These are phyloP conservation scores for Sinelater perroti DNA, from an alignment of 2,888 invertebrate species.

Conservation along the genomic window DNA sequence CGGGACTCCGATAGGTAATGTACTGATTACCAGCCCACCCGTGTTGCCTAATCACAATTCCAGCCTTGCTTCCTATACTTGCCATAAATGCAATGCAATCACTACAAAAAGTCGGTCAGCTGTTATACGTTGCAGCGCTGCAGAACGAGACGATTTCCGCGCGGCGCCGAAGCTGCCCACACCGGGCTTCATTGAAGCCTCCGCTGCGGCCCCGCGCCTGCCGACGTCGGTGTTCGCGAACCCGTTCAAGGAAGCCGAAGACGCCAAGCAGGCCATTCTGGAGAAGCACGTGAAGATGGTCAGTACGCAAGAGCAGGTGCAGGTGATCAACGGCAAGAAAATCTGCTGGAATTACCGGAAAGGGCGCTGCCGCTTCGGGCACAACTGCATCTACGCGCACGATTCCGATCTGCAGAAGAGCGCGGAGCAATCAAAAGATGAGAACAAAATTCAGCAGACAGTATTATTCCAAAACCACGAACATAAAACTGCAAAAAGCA, in stretches of 20 bases:
- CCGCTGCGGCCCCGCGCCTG: conserved; percentile 53
- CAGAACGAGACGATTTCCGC: conserved; percentile 47
- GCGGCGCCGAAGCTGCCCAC: conserved; percentile 63
- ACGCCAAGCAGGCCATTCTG: conserved; percentile 84
- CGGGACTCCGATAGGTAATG: conserved; percentile 49
- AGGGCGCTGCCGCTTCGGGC: conserved; percentile 89
- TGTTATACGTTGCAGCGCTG: conserved; percentile 55
- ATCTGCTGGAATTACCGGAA: conserved; percentile 94
- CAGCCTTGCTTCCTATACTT: conserved; percentile 19
- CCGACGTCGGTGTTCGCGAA: conserved; percentile 85
- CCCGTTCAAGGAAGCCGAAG: conserved; percentile 86
- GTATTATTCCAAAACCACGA: conserved; percentile 54
- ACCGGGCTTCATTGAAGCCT: conserved; percentile 68
- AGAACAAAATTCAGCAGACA: conserved; percentile 62
- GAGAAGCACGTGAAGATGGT: conserved; percentile 95
- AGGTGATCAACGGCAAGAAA: conserved; percentile 84
- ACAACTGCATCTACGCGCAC: conserved; percentile 91
- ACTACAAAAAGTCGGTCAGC: conserved; percentile 57
- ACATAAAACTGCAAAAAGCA: conserved; percentile 47
- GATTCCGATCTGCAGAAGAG: conserved; percentile 82
- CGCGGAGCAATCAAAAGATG: conserved; percentile 66
- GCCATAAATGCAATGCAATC: conserved; percentile 54
- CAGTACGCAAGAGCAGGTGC: conserved; percentile 71
- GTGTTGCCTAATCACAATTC: conserved; percentile 4
- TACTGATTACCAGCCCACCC: conserved; percentile 18